Evolutionary conservation across 2,797 vertebrate species (phyloP).

Genomic region (Momotus momota): DNA sequence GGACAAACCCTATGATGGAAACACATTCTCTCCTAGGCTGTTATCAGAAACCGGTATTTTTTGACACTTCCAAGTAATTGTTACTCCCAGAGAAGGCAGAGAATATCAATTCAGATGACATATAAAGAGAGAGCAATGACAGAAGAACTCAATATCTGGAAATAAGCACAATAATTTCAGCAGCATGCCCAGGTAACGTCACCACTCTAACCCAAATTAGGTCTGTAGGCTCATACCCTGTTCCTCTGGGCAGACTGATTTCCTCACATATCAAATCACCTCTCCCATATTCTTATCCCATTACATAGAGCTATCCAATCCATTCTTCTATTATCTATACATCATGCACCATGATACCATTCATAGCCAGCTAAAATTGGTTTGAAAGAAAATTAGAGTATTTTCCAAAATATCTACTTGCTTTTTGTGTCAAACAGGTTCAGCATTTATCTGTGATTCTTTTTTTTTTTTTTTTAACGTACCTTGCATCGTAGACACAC

Average conservation of each 20-base stretch:
- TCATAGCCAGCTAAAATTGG: not conserved
- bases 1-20: not conserved
- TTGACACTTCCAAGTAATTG: not conserved
- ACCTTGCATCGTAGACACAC: not conserved
- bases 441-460: not conserved
- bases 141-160: not conserved
- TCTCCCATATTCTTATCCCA: not conserved
- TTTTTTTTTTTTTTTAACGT: not conserved
- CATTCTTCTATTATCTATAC: not conserved
- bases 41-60: not conserved
- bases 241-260: not conserved
- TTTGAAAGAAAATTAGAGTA: not conserved
- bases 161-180: not conserved
- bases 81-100: not conserved
- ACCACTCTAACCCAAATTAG: not conserved
- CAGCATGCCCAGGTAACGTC: not conserved
- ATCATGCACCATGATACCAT: fast-evolving
- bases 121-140: not conserved
- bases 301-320: not conserved
- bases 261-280: not conserved
- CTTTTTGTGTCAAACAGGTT: not conserved
- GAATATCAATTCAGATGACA: not conserved
- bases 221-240: not conserved
- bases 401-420: not conserved
- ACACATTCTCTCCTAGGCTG: not conserved